Percentiles rank a stretch among this genome's conserved stretches.
phyloP scores from a whole-genome alignment of 2,888 invertebrate species.

The Rotaria macrura region DNA sequence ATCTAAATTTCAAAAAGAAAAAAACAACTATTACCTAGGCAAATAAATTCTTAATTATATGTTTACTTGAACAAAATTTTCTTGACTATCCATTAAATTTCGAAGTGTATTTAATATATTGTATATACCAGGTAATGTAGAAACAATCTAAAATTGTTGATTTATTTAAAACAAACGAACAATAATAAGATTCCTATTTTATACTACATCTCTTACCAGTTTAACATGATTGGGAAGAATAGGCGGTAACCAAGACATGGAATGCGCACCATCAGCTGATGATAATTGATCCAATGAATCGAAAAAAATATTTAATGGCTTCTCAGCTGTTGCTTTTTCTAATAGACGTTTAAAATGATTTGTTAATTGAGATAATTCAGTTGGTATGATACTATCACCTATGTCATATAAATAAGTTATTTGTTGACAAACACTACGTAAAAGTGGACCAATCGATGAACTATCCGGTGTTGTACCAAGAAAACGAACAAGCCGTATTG shows the following conservation, averaged over 20 bases:
- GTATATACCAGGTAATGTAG: constrained; percentile 37
- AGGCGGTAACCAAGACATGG: constrained; percentile 88
- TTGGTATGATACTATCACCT: constrained; percentile 70
- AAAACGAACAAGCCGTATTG: constrained; percentile 77
- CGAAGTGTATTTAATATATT: constrained; percentile 52
- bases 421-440: constrained; percentile 88
- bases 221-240: constrained; percentile 76
- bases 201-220: constrained; percentile 53
- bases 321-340: constrained; percentile 53
- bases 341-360: constrained; percentile 87
- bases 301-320: constrained; percentile 73
- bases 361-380: constrained; percentile 84
- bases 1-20: constrained; percentile 41
- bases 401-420: constrained; percentile 56
- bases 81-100: constrained; percentile 75
- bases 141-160: constrained; percentile 59
- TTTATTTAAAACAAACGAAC: too few relatives aligned
- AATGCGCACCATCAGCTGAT: constrained; percentile 81
- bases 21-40: constrained; percentile 35
- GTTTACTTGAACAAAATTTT: constrained; percentile 77
- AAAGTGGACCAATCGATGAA: constrained; percentile 78
- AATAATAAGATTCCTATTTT: too few relatives aligned
- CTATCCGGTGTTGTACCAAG: constrained; percentile 92
- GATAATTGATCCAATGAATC: constrained; percentile 94
- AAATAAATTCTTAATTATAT: too few relatives aligned